These are phyloP conservation scores for Mamestra brassicae DNA, from an alignment of 2,888 invertebrate species.

Conservation along the genomic window DNA sequence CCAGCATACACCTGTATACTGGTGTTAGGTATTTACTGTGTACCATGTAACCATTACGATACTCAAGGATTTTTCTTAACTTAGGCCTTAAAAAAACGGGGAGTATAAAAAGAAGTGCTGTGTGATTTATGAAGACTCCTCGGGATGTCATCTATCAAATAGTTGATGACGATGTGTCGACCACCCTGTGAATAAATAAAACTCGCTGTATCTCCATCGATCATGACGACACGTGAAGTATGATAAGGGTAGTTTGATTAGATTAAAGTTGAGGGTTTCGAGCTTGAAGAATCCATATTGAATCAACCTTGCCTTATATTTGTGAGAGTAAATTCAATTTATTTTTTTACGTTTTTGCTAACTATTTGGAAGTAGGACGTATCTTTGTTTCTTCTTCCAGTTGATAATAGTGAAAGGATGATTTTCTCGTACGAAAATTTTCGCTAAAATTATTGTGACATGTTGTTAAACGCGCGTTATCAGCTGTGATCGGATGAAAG, in stretches of 20 bases:
- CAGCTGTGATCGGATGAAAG: too few species aligned
- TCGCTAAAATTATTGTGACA: too few species aligned
- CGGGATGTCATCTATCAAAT: slow-evolving; percentile 57
- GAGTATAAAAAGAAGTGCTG: slow-evolving; percentile 37
- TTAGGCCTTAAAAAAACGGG: slow-evolving; percentile 29
- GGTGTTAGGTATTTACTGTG: not conserved
- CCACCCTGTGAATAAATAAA: slow-evolving; percentile 32
- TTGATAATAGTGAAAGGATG: too few species aligned
- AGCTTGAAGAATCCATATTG: not conserved
- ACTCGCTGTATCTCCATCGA: slow-evolving; percentile 50
- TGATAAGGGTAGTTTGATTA: slow-evolving; percentile 35
- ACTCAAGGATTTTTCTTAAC: slow-evolving; percentile 12
- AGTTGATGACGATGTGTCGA: slow-evolving; percentile 53
- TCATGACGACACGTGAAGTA: slow-evolving; percentile 30
- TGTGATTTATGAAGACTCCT: slow-evolving; percentile 53
- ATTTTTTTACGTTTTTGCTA: not conserved
- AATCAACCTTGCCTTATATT: too few species aligned
- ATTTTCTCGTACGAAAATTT: too few species aligned
- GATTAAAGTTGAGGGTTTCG: slow-evolving; percentile 6
- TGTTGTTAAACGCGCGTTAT: too few species aligned
- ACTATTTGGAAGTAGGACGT: too few species aligned
- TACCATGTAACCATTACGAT: not conserved
- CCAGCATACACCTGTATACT: not conserved
- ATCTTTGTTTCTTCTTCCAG: too few species aligned
- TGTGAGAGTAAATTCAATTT: not conserved